A percentile compares a stretch with the other conserved stretches of the same genome.
phyloP scores from a whole-genome alignment of 2,888 invertebrate species.

The Amphipyra berbera region DNA sequence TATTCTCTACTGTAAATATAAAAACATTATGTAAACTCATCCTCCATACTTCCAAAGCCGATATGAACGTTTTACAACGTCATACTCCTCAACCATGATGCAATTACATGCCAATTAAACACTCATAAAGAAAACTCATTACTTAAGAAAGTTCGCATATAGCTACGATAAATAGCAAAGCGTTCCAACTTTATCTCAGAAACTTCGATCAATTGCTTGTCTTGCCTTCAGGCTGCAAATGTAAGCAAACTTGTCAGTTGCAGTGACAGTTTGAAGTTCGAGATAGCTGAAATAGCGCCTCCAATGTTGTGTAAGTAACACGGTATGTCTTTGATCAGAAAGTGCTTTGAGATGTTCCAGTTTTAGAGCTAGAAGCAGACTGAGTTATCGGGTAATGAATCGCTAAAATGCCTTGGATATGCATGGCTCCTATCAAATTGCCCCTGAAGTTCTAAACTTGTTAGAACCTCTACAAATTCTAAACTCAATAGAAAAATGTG shows the following conservation, averaged over 20 bases:
- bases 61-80: too few relatives aligned
- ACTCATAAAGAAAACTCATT: background rate
- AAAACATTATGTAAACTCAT: too few relatives aligned
- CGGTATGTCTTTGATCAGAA: background rate
- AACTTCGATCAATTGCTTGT: constrained; percentile 22
- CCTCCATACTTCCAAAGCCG: too few relatives aligned
- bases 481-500: too few relatives aligned
- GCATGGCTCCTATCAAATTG: too few relatives aligned
- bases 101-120: constrained; percentile 8
- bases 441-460: background rate
- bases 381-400: background rate
- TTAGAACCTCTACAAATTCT: background rate
- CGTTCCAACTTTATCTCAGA: constrained; percentile 3
- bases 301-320: background rate
- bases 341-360: background rate
- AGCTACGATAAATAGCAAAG: constrained; percentile 2
- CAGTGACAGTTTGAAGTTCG: constrained; percentile 15
- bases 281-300: background rate
- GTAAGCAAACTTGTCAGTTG: constrained; percentile 17
- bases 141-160: constrained; percentile 5
- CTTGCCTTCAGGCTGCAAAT: constrained; percentile 8
- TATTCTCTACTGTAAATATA: too few relatives aligned
- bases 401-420: background rate
- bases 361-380: background rate
- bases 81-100: constrained; percentile 2